Evolutionary conservation across 2,797 vertebrate species (phyloP).

Genomic region (Gila robusta): DNA sequence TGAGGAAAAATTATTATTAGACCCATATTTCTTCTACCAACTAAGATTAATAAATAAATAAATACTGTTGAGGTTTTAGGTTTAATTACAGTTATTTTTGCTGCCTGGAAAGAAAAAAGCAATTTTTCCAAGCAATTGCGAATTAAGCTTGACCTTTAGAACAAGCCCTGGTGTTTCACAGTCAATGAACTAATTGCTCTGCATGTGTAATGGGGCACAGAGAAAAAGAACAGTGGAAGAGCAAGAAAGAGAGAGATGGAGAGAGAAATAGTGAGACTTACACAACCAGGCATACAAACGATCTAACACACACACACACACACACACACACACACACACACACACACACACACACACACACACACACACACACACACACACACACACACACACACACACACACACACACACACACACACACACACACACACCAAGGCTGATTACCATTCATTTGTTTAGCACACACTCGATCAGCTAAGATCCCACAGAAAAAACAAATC

Average conservation of each 20-base stretch:
- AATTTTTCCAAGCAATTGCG: conserved; percentile 53
- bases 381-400: neutral
- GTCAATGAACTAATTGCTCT: conserved; percentile 60
- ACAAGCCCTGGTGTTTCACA: conserved; percentile 51
- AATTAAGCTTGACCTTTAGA: conserved; percentile 63
- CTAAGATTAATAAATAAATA: neutral
- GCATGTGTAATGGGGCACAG: conserved; percentile 20
- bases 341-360: neutral
- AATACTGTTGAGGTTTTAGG: conserved; percentile 7
- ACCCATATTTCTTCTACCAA: neutral
- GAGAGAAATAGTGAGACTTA: conserved; percentile 12
- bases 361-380: neutral
- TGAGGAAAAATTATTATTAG: neutral
- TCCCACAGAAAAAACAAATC: conserved; percentile 11
- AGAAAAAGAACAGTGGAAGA: conserved; percentile 1
- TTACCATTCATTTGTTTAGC: conserved; percentile 18
- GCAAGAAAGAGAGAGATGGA: neutral
- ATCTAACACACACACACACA: neutral
- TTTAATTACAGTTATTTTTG: conserved; percentile 61
- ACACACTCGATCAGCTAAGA: conserved; percentile 9
- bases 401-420: neutral
- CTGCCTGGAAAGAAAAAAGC: conserved; percentile 43
- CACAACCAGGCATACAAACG: neutral
- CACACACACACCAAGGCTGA: conserved; percentile 28
- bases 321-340: conserved; percentile 16